These are phyloP conservation scores for Drosophila insularis DNA, from an alignment of 1,140 invertebrate species.

Conservation along the genomic window DNA sequence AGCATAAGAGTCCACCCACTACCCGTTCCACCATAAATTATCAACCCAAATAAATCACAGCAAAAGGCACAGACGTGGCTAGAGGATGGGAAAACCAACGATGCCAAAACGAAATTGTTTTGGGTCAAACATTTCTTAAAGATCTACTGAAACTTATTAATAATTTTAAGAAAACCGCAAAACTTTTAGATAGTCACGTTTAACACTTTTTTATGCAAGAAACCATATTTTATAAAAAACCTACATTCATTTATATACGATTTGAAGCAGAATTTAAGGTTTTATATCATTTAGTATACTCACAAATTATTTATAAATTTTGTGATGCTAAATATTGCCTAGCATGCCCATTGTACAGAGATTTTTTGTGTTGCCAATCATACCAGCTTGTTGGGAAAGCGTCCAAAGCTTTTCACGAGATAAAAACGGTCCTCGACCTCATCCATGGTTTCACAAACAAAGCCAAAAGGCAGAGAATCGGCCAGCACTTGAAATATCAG, in stretches of 20 bases:
- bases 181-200: no score
- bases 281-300: background rate
- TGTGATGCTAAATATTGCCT: background rate
- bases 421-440: slow-evolving; percentile 30
- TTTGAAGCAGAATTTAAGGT: no score
- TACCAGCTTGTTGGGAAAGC: slow-evolving; percentile 43
- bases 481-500: background rate
- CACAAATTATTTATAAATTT: background rate
- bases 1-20: background rate
- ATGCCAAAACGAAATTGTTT: slow-evolving; percentile 1
- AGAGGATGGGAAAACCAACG: no score
- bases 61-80: slow-evolving; percentile 19
- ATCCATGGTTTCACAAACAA: background rate
- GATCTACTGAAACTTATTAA: slow-evolving; percentile 69
- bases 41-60: slow-evolving; percentile 72
- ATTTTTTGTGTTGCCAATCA: slow-evolving; percentile 13
- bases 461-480: background rate
- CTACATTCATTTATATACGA: no score
- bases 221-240: no score
- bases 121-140: slow-evolving; percentile 56
- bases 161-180: slow-evolving; percentile 35
- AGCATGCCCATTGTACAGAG: slow-evolving; percentile 1
- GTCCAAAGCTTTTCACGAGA: slow-evolving; percentile 41
- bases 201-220: no score
- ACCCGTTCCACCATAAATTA: slow-evolving; percentile 62